Percentiles rank a stretch among this genome's conserved stretches.
phyloP scores from a whole-genome alignment of 2,797 vertebrate species.

The Gallirallus australis region DNA sequence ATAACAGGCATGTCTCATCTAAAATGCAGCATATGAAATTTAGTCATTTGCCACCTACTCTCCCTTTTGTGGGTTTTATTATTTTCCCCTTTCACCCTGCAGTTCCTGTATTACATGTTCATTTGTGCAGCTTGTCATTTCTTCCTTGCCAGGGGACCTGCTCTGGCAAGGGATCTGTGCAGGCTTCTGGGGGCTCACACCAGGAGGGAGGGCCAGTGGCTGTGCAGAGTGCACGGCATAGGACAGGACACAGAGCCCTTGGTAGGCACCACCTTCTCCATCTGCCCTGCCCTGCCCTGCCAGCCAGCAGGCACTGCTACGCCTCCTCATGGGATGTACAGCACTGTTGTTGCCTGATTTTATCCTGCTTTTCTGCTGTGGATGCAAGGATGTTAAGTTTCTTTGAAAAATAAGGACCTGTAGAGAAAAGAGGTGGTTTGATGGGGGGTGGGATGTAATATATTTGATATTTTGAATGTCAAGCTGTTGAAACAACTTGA shows the following conservation, averaged over 20 bases:
- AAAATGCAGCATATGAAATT: background rate
- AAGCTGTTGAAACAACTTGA: background rate
- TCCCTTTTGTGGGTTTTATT: background rate
- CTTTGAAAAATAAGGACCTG: background rate
- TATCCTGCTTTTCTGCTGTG: rapidly evolving
- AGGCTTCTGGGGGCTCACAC: background rate
- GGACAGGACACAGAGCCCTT: background rate
- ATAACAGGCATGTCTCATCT: background rate
- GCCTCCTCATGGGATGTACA: rapidly evolving
- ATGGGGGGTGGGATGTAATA: background rate
- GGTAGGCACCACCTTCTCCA: background rate
- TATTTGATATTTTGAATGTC: background rate
- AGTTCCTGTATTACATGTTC: background rate
- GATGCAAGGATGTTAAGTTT: background rate
- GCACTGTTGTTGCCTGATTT: background rate
- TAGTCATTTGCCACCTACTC: constrained; percentile 28
- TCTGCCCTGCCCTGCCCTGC: no score
- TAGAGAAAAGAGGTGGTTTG: background rate
- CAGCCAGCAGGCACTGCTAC: background rate
- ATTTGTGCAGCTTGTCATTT: background rate
- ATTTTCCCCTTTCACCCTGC: background rate
- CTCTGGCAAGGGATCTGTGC: background rate
- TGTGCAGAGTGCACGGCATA: background rate
- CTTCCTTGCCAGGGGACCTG: background rate
- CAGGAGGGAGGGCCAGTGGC: background rate